Conservation (phyloP, 2,888 invertebrate genomes). For the Nomada hirtipes region DNA sequence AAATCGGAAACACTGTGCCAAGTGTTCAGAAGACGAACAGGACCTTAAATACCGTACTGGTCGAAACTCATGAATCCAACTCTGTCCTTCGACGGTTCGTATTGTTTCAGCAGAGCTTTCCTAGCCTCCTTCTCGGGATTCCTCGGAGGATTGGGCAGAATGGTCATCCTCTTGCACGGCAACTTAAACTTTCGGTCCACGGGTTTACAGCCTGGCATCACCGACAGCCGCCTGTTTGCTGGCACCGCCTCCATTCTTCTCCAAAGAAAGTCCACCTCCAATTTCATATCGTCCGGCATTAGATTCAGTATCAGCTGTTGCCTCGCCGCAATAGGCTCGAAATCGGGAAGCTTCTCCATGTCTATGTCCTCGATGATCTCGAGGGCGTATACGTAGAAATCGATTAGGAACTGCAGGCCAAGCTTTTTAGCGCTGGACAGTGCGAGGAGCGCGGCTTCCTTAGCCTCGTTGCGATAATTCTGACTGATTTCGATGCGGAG, state of each 20-base stretch:
- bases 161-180: slow-evolving; percentile 70
- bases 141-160: slow-evolving; percentile 64
- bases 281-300: slow-evolving; percentile 83
- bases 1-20: too few relatives aligned
- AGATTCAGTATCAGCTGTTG: slow-evolving; percentile 83
- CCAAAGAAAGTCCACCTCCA: slow-evolving; percentile 83
- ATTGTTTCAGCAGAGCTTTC: slow-evolving; percentile 65
- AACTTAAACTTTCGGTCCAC: slow-evolving; percentile 70
- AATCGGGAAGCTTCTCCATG: slow-evolving; percentile 78
- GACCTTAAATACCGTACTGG: slow-evolving; percentile 50
- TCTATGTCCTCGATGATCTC: slow-evolving; percentile 82
- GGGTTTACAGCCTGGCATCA: slow-evolving; percentile 84
- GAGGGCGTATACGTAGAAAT: slow-evolving; percentile 79
- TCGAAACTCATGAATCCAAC: slow-evolving; percentile 76
- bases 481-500: slow-evolving; percentile 83
- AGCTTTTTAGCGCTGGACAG: slow-evolving; percentile 79
- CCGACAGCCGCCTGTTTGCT: slow-evolving; percentile 83
- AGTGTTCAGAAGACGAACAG: neutral
- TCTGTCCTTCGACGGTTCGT: slow-evolving; percentile 65
- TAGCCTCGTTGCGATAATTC: slow-evolving; percentile 85
- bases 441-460: slow-evolving; percentile 76
- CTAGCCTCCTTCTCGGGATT: slow-evolving; percentile 69
- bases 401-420: slow-evolving; percentile 77
- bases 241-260: slow-evolving; percentile 84
- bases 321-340: slow-evolving; percentile 82